These are phyloP conservation scores for Sarcophaga carnaria DNA, from an alignment of 2,888 invertebrate species.

Conservation along the genomic window DNA sequence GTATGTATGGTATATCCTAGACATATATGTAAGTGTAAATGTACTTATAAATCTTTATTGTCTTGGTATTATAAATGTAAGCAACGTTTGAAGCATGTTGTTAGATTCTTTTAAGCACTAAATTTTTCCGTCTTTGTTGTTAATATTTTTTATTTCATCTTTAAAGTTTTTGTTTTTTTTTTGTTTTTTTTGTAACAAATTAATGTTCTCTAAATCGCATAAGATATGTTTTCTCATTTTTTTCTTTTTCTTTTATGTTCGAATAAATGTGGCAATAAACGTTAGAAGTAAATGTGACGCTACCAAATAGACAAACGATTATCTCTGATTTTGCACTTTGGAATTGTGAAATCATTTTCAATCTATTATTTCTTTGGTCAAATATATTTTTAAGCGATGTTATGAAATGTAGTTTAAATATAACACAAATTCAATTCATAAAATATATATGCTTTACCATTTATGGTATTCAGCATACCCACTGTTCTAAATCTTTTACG, in stretches of 20 bases:
- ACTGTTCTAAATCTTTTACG: no score
- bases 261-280: not conserved
- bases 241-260: not conserved
- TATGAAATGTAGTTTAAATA: no score
- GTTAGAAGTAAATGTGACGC: slow-evolving; percentile 22
- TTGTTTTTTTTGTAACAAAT: slow-evolving; percentile 26
- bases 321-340: not conserved
- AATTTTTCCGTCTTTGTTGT: slow-evolving; percentile 12
- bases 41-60: not conserved
- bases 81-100: slow-evolving; percentile 32
- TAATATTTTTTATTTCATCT: not conserved
- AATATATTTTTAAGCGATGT: no score
- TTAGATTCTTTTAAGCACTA: slow-evolving; percentile 34
- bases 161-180: not conserved
- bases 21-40: not conserved
- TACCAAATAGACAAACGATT: slow-evolving; percentile 1
- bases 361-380: no score
- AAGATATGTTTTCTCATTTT: not conserved
- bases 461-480: no score
- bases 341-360: no score
- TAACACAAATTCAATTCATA: no score
- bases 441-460: no score
- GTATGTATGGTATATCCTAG: no score
- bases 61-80: slow-evolving; percentile 7
- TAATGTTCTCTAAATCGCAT: slow-evolving; percentile 39